Percentiles rank a stretch among this genome's conserved stretches.
Evolutionary conservation across 2,797 vertebrate genomes (phyloP).

Genomic region (Diceros bicornis): DNA sequence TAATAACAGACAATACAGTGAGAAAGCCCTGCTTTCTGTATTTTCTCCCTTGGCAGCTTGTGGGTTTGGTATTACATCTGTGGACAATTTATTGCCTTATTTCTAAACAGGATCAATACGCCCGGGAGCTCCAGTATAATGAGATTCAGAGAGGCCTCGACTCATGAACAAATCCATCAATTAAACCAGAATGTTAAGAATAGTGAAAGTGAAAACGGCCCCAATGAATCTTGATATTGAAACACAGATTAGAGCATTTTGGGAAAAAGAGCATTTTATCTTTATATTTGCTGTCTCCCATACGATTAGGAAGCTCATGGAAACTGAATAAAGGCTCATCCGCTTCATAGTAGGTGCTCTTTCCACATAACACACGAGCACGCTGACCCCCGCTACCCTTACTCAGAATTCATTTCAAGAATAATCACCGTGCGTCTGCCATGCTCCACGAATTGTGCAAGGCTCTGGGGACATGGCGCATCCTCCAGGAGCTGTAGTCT

Average conservation of each 20-base stretch:
- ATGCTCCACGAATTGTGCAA: rapidly evolving
- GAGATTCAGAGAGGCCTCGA: conserved; percentile 68
- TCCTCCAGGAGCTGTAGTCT: rapidly evolving
- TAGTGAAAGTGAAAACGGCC: not conserved
- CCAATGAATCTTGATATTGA: conserved; percentile 32
- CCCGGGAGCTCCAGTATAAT: conserved; percentile 71
- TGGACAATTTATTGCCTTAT: conserved; percentile 65
- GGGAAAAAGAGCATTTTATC: not conserved
- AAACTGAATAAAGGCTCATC: rapidly evolving
- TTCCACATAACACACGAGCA: not conserved
- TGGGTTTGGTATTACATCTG: not conserved
- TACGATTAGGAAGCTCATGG: not conserved
- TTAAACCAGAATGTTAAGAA: not conserved
- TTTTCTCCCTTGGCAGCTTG: not conserved
- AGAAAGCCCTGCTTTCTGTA: not conserved
- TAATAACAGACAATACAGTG: not conserved
- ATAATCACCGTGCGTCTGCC: not conserved
- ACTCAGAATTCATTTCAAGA: not conserved
- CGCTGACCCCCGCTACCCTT: rapidly evolving
- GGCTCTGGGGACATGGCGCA: rapidly evolving
- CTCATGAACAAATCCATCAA: conserved; percentile 65
- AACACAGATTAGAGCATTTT: not conserved
- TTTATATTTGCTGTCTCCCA: rapidly evolving
- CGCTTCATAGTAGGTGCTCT: not conserved
- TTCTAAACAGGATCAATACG: conserved; percentile 74